Base-by-base conservation (phyloP, 2,797 vertebrate genomes). In the Hephaestus fuliginosus region DNA sequence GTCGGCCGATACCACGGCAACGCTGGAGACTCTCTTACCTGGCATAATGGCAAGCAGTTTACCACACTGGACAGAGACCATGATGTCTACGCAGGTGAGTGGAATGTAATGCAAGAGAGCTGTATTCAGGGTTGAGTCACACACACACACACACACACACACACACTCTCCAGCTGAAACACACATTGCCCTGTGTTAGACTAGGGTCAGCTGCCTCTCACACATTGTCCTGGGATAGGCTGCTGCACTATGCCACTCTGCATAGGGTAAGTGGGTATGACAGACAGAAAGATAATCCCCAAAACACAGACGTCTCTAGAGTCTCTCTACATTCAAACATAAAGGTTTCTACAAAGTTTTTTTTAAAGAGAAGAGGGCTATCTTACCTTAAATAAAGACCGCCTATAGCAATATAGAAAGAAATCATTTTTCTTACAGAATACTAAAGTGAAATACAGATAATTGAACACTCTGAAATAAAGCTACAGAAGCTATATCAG, bases 1-100 rank as follows among this genome's bases (percentile, higher is more conserved):
- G 44, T 98, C 86, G 97, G 97, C 5, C 96, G 95, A 41, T 98
- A 97, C 88, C 95, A 97, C 0, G 97, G 97, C 78, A 98, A 96
- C 0, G 97, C 97, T 0, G 97, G 97, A 0, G 97, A 98, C 78
- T 97, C 97, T 7, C 96, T 98, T 71, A 97, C 97, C 0, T 97
- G 97, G 97, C 97, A 98, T 89, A 97, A 97, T 0, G 96, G 96
- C 62, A 97, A 97, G 84, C 96, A 97, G 91, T 98, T 98, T 88
- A 97, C 97, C 55, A 97, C 97, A 0, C 91, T 97, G 87, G 97
- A 98, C 87, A 93, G 96, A 70, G 97, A 98, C 86, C 96, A 97
- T 0, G 97, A 98, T 0, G 96, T 94, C 0, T 98, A 98, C 63
- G 95, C 97, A 93, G 97, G 97, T 97, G 20, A 70, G 76, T 46